A percentile compares a stretch with the other conserved stretches of the same genome.
Conservation (phyloP, 2,888 invertebrate species). For the Zhuqinia jingwanae region DNA sequence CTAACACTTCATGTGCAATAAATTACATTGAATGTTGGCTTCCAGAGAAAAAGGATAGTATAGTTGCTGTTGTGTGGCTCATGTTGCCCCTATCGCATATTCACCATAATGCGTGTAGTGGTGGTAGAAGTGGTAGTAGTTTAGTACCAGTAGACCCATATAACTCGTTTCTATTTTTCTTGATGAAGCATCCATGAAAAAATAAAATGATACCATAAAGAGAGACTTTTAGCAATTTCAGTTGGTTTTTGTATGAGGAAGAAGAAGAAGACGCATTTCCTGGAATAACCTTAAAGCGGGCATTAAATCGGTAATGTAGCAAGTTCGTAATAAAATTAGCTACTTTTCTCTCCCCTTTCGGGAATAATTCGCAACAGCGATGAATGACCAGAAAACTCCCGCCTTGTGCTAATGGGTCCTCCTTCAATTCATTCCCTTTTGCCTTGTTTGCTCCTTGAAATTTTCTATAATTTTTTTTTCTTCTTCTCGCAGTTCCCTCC, state of each 20-base stretch:
- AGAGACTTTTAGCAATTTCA: constrained; percentile 31
- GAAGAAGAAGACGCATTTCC: background rate
- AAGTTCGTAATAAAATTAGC: constrained; percentile 63
- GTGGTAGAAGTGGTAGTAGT: too few species aligned
- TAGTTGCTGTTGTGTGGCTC: background rate
- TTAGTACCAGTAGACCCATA: too few species aligned
- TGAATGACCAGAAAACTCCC: constrained; percentile 57
- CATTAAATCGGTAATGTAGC: constrained; percentile 53
- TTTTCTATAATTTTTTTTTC: constrained; percentile 12
- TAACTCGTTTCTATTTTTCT: background rate
- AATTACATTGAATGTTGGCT: constrained; percentile 27
- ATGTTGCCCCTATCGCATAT: background rate
- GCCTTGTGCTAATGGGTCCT: constrained; percentile 27
- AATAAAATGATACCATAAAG: constrained; percentile 38
- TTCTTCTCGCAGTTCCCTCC: background rate
- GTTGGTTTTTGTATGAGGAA: background rate
- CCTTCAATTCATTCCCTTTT: background rate
- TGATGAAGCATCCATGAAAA: constrained; percentile 30
- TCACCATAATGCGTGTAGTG: background rate
- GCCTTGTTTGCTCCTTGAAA: constrained; percentile 18
- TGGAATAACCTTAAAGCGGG: constrained; percentile 40
- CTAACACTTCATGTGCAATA: constrained; percentile 43
- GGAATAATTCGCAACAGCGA: constrained; percentile 56
- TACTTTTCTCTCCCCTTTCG: constrained; percentile 57
- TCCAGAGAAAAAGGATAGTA: background rate